phyloP scores from a whole-genome alignment of 2,888 invertebrate genomes.

The Aspidiotus rigidus region DNA sequence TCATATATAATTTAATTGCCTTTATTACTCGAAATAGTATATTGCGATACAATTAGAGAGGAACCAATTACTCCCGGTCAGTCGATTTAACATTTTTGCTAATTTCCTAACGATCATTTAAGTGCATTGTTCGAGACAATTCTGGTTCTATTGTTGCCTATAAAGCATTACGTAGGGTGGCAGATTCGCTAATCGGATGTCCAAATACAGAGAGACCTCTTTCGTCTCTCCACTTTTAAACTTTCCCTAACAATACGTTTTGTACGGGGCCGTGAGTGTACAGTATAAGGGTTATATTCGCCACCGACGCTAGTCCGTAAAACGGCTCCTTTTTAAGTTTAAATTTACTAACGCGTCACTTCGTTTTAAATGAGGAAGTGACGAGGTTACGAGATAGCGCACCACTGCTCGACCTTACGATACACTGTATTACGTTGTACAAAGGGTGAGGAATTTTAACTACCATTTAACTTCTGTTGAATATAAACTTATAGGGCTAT shows the following conservation, averaged over 20 bases:
- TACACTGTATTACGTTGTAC: background rate
- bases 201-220: constrained; percentile 39
- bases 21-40: constrained; percentile 21
- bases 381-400: constrained; percentile 1
- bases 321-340: constrained; percentile 28
- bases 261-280: background rate
- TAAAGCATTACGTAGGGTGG: constrained; percentile 35
- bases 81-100: constrained; percentile 40
- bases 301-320: constrained; percentile 9
- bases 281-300: constrained; percentile 30
- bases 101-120: constrained; percentile 40
- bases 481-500: too few species aligned
- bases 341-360: constrained; percentile 28
- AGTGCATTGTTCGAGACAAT: constrained; percentile 42
- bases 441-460: too few species aligned
- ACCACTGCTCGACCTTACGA: constrained; percentile 8
- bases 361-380: background rate
- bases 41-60: constrained; percentile 31
- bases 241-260: constrained; percentile 29
- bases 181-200: constrained; percentile 39
- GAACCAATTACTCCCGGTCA: constrained; percentile 46
- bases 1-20: constrained; percentile 33
- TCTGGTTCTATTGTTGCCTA: constrained; percentile 39
- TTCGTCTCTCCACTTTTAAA: constrained; percentile 38
- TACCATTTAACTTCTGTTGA: too few species aligned